These are phyloP conservation scores for Aptenodytes patagonicus DNA, from an alignment of 2,113 vertebrate species.

Conservation along the genomic window DNA sequence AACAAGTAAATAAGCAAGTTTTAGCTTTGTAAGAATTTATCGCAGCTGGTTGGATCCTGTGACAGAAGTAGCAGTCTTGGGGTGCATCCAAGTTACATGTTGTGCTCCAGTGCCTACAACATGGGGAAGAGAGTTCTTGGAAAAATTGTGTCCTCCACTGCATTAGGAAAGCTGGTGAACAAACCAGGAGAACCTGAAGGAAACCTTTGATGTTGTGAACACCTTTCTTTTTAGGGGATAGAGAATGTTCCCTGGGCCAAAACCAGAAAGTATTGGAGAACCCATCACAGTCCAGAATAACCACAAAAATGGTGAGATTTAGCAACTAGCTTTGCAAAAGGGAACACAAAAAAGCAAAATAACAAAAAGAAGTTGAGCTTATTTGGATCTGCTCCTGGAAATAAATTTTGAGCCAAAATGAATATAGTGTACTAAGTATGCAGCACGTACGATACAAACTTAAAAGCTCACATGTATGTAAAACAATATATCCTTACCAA, in stretches of 20 bases:
- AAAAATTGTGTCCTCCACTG: neutral
- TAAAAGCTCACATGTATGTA: neutral
- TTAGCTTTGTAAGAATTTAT: neutral
- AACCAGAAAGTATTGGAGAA: neutral
- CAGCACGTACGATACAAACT: neutral
- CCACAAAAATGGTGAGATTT: neutral
- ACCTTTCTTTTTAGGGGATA: neutral
- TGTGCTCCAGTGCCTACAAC: neutral
- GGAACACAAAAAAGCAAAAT: neutral
- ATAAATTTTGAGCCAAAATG: neutral
- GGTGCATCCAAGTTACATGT: neutral
- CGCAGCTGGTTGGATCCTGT: neutral
- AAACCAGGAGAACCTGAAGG: neutral
- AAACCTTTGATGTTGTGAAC: neutral
- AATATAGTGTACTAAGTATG: neutral
- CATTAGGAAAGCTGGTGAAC: neutral
- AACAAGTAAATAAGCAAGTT: neutral
- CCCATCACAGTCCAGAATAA: neutral
- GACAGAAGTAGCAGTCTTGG: neutral
- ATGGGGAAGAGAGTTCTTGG: neutral
- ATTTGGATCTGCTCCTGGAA: conserved; percentile 24
- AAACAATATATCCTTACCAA: neutral
- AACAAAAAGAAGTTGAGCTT: neutral
- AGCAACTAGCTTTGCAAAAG: neutral
- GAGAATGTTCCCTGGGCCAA: neutral